Conservation (phyloP, 2,888 invertebrate species). For the Hydroisotoma schaefferi region DNA sequence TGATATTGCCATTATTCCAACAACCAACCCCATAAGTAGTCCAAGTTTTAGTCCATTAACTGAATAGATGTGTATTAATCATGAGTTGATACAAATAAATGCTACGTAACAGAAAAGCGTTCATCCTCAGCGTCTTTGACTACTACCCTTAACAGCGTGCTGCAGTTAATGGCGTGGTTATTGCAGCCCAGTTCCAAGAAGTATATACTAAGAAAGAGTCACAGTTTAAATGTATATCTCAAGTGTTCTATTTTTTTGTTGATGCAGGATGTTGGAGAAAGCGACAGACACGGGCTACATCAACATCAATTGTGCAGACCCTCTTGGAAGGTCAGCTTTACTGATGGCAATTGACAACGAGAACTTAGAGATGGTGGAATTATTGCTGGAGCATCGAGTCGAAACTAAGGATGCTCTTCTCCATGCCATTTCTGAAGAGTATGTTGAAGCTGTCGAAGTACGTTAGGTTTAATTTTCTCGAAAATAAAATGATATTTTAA, state of each 20-base stretch:
- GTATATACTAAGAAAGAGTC: background rate
- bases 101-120: background rate
- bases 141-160: background rate
- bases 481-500: no score
- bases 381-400: conserved; percentile 75
- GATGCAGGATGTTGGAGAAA: conserved; percentile 69
- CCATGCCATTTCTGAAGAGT: conserved; percentile 97
- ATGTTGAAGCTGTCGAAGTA: conserved; percentile 96
- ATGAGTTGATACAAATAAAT: conserved; percentile 1
- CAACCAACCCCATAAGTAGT: no score
- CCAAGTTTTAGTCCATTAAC: conserved; percentile 11
- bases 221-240: no score
- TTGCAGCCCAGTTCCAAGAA: no score
- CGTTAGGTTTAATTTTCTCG: no score
- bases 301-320: conserved; percentile 97
- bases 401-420: conserved; percentile 92
- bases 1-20: no score
- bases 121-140: background rate
- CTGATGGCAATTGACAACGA: conserved; percentile 99
- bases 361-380: conserved; percentile 93
- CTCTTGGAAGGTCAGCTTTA: conserved; percentile 88
- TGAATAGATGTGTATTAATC: conserved; percentile 8
- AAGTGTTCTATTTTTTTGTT: background rate
- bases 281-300: conserved; percentile 73
- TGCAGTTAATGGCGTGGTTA: no score